These are phyloP conservation scores for Amphiduros pacificus DNA, from an alignment of 2,888 invertebrate species.

Conservation along the genomic window DNA sequence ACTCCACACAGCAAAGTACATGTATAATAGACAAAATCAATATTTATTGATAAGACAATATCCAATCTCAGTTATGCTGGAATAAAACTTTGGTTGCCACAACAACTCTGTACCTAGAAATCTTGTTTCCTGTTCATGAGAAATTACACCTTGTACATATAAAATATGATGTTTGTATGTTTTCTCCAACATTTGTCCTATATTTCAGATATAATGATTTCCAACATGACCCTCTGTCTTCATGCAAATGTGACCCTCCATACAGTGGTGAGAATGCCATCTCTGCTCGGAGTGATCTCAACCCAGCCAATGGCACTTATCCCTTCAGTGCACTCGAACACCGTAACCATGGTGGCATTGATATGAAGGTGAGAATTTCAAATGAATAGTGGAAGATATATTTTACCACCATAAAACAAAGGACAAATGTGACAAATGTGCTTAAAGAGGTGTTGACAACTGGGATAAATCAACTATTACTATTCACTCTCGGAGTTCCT, in stretches of 20 bases:
- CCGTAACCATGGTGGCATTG: slow-evolving; percentile 72
- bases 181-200: neutral
- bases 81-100: too few relatives aligned
- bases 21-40: too few relatives aligned
- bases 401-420: neutral
- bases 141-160: too few relatives aligned
- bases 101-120: too few relatives aligned
- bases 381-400: too few relatives aligned
- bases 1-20: too few relatives aligned
- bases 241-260: slow-evolving; percentile 71
- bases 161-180: too few relatives aligned
- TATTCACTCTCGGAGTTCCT: neutral
- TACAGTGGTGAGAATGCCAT: slow-evolving; percentile 75
- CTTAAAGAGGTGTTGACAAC: neutral
- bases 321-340: slow-evolving; percentile 72
- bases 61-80: too few relatives aligned
- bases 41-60: too few relatives aligned
- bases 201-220: slow-evolving; percentile 70
- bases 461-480: neutral
- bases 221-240: slow-evolving; percentile 69
- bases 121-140: too few relatives aligned
- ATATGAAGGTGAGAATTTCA: slow-evolving; percentile 71
- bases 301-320: slow-evolving; percentile 72
- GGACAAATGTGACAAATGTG: neutral
- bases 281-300: slow-evolving; percentile 73